These are phyloP conservation scores for Hyposmocoma kahamanoa DNA, from an alignment of 1,140 invertebrate genomes.

Conservation along the genomic window DNA sequence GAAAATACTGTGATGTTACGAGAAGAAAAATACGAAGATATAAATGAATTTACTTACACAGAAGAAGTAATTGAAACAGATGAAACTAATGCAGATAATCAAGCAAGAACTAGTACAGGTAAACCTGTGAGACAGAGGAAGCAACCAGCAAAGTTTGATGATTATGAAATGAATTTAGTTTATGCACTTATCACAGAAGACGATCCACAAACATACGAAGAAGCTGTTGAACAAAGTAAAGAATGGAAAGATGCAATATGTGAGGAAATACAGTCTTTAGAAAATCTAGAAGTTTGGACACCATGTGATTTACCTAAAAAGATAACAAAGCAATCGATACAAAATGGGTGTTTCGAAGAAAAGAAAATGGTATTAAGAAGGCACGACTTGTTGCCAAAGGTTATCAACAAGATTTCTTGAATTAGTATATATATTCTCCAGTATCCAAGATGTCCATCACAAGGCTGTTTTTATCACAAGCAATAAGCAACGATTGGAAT, in stretches of 20 bases:
- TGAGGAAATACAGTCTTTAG: constrained; percentile 2
- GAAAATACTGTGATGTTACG: not conserved
- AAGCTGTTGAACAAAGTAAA: not conserved
- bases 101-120: not conserved
- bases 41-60: too few species aligned
- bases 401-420: constrained; percentile 3
- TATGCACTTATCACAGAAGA: not conserved
- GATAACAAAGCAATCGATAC: constrained; percentile 5
- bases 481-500: not conserved
- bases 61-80: not conserved
- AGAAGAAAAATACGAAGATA: not conserved
- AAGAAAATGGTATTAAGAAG: constrained; percentile 5
- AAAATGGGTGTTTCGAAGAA: constrained; percentile 7
- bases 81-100: not conserved
- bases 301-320: not conserved
- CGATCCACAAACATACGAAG: not conserved
- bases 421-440: not conserved
- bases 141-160: not conserved
- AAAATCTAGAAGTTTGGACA: constrained; percentile 4
- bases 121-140: not conserved
- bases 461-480: not conserved
- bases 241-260: constrained; percentile 7
- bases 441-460: not conserved
- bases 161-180: constrained; percentile 4
- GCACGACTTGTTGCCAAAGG: constrained; percentile 2